Percentiles rank a stretch among this genome's conserved stretches.
Conservation (phyloP, 2,888 invertebrate species). For the Parnassius apollo region DNA sequence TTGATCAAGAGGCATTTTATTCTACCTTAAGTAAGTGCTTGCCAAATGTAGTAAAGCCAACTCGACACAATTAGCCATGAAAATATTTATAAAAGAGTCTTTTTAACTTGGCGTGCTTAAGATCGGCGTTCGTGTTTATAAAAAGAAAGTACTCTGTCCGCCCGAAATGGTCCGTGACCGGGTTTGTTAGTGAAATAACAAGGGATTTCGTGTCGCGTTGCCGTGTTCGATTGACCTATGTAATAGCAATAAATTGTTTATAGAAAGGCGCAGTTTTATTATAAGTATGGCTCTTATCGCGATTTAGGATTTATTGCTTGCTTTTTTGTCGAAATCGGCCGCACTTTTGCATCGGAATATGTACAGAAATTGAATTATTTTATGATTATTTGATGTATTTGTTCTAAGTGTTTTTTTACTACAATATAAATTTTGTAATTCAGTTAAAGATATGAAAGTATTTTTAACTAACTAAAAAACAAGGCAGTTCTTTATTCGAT, state of each 20-base stretch:
- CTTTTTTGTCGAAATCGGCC: not conserved
- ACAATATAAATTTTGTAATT: no score
- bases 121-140: conserved; percentile 12
- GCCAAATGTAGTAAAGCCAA: conserved; percentile 22
- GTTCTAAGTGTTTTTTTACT: no score
- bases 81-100: conserved; percentile 26
- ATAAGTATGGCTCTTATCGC: conserved; percentile 12
- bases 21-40: conserved; percentile 22
- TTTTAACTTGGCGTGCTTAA: conserved; percentile 8
- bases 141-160: conserved; percentile 10
- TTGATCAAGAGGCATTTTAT: conserved; percentile 7
- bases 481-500: no score
- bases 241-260: conserved; percentile 19
- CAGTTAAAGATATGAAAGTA: no score
- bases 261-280: conserved; percentile 12
- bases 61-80: conserved; percentile 26
- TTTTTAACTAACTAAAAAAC: no score
- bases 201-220: not conserved
- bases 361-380: not conserved
- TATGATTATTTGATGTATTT: no score
- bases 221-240: conserved; percentile 7
- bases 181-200: conserved; percentile 1
- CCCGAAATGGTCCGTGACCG: conserved; percentile 8
- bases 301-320: conserved; percentile 9
- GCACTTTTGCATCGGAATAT: conserved; percentile 2